Evolutionary conservation across 2,113 vertebrate species (phyloP), one percentile per base, ranked within the genome.

Genomic region (Laticauda colubrina): DNA sequence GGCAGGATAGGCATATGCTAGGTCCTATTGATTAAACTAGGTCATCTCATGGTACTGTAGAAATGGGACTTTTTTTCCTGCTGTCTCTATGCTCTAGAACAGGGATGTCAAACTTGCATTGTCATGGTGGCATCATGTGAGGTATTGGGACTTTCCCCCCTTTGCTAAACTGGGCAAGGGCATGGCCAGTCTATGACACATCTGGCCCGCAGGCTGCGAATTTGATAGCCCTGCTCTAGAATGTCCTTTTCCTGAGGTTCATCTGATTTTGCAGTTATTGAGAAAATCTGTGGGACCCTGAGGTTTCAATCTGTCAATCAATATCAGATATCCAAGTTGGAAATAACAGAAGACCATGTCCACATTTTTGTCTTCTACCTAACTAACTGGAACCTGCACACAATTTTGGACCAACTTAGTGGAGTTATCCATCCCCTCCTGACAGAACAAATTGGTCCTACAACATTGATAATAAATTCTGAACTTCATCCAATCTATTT

Each of bases 201-300:
- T 53, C 14, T 4, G 7, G 2, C 7, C 23, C 7, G 3, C 0
- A 1, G 23, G 23, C 23, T 3, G 10, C 0, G 9, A 61, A 10
- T 64, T 64, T 64, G 61, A n/a, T 26, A 64, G 1, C 61, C 24
- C 3, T 75, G 14, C 5, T 43, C 18, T 21, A 43, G 18, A 81
- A 10, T 81, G 34, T 81, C 15, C 20, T 39, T 18, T 43, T 81
- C 8, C 34, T 81, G 34, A 43, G 75, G 3, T 43, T 81, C 75
- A 81, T 81, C 7, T 43, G 75, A 81, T 3, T 34, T 81, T 81
- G 75, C 14, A 81, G 43, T 3, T 43, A 18, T 75, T 75, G 69
- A 75, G n/a, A 75, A 20, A 75, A 75, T 18, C 15, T 81, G 2
- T 81, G 75, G 43, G 20, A 9, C 34, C 15, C 7, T 43, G 18